A percentile compares a stretch with the other conserved stretches of the same genome.
phyloP scores from a whole-genome alignment of 2,797 vertebrate genomes.

The Ammospiza maritima region DNA sequence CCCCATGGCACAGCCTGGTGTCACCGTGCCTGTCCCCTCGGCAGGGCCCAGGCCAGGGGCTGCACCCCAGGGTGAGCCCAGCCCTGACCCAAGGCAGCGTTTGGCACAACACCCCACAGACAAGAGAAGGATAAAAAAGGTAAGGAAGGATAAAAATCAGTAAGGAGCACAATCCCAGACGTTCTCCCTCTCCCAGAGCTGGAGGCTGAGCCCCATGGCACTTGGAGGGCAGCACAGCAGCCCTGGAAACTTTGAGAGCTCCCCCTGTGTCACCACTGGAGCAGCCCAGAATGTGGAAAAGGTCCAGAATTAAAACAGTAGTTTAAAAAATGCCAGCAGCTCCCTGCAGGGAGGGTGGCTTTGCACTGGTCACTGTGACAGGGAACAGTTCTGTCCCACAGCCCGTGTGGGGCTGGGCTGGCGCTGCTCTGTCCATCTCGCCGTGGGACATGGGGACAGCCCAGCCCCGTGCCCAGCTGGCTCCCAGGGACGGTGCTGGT shows the following conservation, averaged over 20 bases:
- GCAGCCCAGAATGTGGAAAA: not conserved
- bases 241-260: not conserved
- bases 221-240: not conserved
- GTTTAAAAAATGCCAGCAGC: not conserved
- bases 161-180: not conserved
- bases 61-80: not conserved
- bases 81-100: not conserved
- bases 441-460: not conserved
- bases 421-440: not conserved
- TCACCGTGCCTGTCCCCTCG: not conserved
- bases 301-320: not conserved
- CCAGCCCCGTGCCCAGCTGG: not conserved
- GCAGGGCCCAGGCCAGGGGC: not conserved
- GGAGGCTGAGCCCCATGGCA: accelerated
- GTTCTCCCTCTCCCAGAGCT: not conserved
- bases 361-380: accelerated
- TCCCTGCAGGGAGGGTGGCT: not conserved
- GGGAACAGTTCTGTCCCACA: not conserved
- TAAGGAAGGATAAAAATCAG: not conserved
- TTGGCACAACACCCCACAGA: not conserved
- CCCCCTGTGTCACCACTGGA: accelerated
- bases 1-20: not conserved
- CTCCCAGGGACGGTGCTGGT: not conserved
- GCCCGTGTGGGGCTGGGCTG: not conserved
- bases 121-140: not conserved